phyloP scores from a whole-genome alignment of 2,888 invertebrate genomes.

The Acanthopleura granulata region DNA sequence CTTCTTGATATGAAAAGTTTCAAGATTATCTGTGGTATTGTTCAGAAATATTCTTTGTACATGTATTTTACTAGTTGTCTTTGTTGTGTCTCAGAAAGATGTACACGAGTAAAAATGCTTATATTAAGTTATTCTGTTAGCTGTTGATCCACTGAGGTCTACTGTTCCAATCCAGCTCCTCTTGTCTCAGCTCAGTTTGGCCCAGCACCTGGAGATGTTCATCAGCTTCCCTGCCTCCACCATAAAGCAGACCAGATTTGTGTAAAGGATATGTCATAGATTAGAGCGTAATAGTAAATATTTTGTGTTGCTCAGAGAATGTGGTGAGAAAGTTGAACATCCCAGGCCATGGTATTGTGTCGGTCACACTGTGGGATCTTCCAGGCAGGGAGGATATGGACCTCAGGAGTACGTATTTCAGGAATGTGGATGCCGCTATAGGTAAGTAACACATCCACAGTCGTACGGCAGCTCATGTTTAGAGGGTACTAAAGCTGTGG shows the following conservation, averaged over 20 bases:
- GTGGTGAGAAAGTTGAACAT: conserved; percentile 60
- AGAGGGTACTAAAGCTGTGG: not conserved
- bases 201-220: too few species aligned
- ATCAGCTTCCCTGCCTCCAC: not conserved
- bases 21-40: too few species aligned
- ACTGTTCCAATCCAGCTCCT: not conserved
- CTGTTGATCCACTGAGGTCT: too few species aligned
- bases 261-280: not conserved
- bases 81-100: too few species aligned
- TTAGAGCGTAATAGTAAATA: not conserved
- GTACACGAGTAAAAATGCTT: too few species aligned
- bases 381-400: conserved; percentile 63
- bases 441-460: conserved; percentile 37
- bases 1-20: too few species aligned
- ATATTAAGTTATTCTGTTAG: not conserved
- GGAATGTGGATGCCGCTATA: conserved; percentile 61
- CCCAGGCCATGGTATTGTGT: conserved; percentile 57
- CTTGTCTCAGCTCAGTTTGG: not conserved
- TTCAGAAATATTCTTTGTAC: too few species aligned
- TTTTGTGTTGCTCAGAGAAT: conserved; percentile 46
- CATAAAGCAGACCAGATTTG: not conserved
- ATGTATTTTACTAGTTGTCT: too few species aligned
- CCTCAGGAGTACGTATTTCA: conserved; percentile 58
- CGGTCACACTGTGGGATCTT: conserved; percentile 62
- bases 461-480: not conserved